Conservation (phyloP, 92 coral and sea anemone genomes). For the Epizoanthus illoricatus region DNA sequence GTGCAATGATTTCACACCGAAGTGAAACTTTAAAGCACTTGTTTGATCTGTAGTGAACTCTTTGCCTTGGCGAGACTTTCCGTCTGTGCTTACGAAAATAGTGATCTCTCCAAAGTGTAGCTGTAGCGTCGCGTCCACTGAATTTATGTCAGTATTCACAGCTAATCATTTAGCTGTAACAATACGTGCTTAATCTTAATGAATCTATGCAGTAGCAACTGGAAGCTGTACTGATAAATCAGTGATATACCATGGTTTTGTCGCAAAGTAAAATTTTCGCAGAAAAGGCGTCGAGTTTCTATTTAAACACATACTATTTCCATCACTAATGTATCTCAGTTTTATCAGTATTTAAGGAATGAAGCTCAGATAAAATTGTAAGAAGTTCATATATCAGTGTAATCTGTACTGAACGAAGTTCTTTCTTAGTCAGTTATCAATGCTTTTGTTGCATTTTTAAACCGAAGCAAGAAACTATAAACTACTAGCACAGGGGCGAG, state of each 20-base stretch:
- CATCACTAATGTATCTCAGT: too few relatives aligned
- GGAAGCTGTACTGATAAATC: too few relatives aligned
- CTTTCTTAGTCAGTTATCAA: not conserved
- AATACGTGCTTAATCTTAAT: not conserved
- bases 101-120: not conserved
- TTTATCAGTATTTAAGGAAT: too few relatives aligned
- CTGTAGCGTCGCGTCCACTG: not conserved
- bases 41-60: slow-evolving; percentile 6
- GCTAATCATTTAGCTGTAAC: not conserved
- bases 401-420: slow-evolving; percentile 2
- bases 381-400: not conserved
- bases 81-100: slow-evolving; percentile 3
- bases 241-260: too few relatives aligned
- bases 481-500: not conserved
- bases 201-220: too few relatives aligned
- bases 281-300: too few relatives aligned
- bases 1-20: not conserved
- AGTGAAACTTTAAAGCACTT: slow-evolving; percentile 12
- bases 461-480: not conserved
- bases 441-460: not conserved
- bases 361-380: too few relatives aligned
- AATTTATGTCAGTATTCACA: not conserved
- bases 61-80: slow-evolving; percentile 6
- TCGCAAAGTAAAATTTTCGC: too few relatives aligned
- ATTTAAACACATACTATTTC: too few relatives aligned